Evolutionary conservation across 2,113 vertebrate species (phyloP).

Genomic region (Burhinus oedicnemus): DNA sequence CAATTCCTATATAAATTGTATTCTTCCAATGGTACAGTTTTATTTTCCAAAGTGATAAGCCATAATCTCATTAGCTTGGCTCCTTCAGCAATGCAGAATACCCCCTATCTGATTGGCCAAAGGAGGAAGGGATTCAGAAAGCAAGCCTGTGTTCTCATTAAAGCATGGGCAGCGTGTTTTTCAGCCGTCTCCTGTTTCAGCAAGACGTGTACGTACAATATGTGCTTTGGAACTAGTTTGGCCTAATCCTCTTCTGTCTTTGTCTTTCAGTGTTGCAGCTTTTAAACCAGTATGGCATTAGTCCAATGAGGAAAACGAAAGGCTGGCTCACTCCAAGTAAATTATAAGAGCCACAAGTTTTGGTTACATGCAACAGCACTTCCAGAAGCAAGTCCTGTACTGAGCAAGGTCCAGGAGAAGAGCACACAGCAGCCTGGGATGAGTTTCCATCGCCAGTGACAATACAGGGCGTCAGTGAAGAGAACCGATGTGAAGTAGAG

Average conservation of each 20-base stretch:
- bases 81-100: background rate
- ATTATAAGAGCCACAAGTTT: background rate
- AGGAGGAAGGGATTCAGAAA: background rate
- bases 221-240: background rate
- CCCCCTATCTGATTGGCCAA: background rate
- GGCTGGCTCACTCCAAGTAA: background rate
- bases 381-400: background rate
- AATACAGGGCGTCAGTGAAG: background rate
- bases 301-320: background rate
- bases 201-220: background rate
- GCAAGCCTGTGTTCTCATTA: background rate
- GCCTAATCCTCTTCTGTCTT: constrained; percentile 27
- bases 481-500: background rate
- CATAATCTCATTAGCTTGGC: background rate
- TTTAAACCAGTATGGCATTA: background rate
- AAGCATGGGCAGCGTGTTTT: background rate
- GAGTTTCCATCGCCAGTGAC: background rate
- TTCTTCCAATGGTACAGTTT: background rate
- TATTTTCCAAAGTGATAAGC: background rate
- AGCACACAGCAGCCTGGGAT: background rate
- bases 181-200: background rate
- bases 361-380: accelerated
- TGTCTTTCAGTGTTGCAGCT: background rate
- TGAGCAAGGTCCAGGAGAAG: background rate
- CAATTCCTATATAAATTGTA: background rate